Evolutionary conservation across 2,113 vertebrate genomes (phyloP), one percentile per base, ranked within the genome.

Genomic region (Chaenocephalus aceratus): DNA sequence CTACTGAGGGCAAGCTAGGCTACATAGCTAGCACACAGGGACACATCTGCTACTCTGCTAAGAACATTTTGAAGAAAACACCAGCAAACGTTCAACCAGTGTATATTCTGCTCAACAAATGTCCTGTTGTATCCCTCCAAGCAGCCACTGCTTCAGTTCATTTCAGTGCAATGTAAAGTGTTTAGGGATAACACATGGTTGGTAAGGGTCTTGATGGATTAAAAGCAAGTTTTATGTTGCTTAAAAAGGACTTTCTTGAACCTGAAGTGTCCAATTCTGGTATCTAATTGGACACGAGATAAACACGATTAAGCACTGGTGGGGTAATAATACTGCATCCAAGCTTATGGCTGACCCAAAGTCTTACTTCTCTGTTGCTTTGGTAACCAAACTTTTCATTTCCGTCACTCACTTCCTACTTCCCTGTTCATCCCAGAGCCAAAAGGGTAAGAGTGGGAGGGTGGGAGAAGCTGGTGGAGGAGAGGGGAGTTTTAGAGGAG

Each of bases 261-360:
- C 36, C 36, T 41, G 36, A 41, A 41, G 36, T 41, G 36, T 41
- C 36, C 36, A 41, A 41, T 41, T 41, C 6, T 5, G 36, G 36
- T 41, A 41, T 41, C 7, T 41, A 41, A 41, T 41, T 41, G 36
- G 36, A 41, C 62, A 94, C 95, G 75, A 63, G 0, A 36, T 63
- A 52, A 70, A 58, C 26, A 13, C 36, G 46, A 63, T 16, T 26
- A 51, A 67, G n/a, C 14, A 66, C 93, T 96, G 95, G 93, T 36
- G 62, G 94, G 93, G 14, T 93, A 95, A 93, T 91, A 89, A 93
- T 91, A 89, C 88, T 88, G 86, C 85, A 89, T 77, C 59, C 53
- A 21, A 56, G 46, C 13, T 53, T 5, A 21, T 45, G 51, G 63
- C 6, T 49, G 14, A 82, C 61, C 26, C 57, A 83, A 58, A 80